Conservation (phyloP, 2,113 vertebrate genomes). For the Charina bottae region DNA sequence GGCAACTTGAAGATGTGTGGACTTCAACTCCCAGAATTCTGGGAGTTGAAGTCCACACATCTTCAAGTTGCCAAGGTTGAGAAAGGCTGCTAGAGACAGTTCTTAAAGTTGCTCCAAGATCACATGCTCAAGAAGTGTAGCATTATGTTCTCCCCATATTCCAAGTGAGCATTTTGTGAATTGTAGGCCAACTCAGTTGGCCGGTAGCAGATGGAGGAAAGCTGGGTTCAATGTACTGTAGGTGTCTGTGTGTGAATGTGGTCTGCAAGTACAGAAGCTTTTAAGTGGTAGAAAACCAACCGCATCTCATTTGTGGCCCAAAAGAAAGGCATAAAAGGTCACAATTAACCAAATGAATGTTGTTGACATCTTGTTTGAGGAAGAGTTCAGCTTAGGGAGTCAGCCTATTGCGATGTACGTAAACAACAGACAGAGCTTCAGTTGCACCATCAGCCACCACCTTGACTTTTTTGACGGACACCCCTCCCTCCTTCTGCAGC, state of each 20-base stretch:
- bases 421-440: neutral
- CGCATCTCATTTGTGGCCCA: neutral
- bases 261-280: neutral
- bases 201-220: neutral
- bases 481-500: neutral
- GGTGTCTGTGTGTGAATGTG: no score
- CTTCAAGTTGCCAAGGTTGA: no score
- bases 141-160: neutral
- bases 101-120: neutral
- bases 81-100: no score
- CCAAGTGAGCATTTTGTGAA: neutral
- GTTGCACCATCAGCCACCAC: neutral
- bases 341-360: neutral
- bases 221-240: no score
- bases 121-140: neutral
- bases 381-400: no score
- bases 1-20: no score
- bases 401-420: neutral
- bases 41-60: no score
- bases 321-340: neutral
- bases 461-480: neutral
- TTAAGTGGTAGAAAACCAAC: neutral
- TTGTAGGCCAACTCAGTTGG: neutral
- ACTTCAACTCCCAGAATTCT: no score
- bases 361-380: neutral